These are phyloP conservation scores for Thaleichthys pacificus DNA, from an alignment of 2,797 vertebrate species.

Conservation along the genomic window DNA sequence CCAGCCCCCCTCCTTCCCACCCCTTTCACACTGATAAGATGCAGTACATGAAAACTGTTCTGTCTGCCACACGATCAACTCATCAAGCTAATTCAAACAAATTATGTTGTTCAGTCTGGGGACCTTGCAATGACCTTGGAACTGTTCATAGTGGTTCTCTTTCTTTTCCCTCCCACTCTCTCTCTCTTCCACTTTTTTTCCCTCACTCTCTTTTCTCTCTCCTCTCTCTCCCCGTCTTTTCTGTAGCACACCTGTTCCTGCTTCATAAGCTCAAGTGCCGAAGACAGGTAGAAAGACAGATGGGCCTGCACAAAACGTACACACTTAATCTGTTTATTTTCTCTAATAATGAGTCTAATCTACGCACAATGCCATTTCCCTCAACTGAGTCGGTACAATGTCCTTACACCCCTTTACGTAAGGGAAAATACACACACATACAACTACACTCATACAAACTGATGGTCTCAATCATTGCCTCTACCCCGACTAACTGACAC, in stretches of 20 bases:
- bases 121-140: conserved; percentile 41
- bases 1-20: conserved; percentile 1
- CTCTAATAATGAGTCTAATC: conserved; percentile 26
- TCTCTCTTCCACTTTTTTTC: background rate
- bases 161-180: background rate
- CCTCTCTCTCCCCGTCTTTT: background rate
- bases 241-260: conserved; percentile 35
- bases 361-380: conserved; percentile 30
- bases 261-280: conserved; percentile 33
- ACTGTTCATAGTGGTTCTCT: conserved; percentile 2
- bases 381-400: background rate
- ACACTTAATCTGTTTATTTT: conserved; percentile 47
- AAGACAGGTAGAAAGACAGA: conserved; percentile 42
- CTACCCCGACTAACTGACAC: background rate
- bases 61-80: conserved; percentile 11
- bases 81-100: conserved; percentile 26
- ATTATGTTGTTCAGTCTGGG: conserved; percentile 10
- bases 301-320: conserved; percentile 22
- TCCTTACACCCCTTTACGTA: background rate
- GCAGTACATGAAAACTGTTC: conserved; percentile 18
- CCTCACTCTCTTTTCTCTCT: no score
- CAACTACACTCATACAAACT: conserved; percentile 2
- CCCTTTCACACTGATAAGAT: conserved; percentile 22
- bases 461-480: no score
- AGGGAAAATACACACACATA: background rate